Percentiles rank a stretch among this genome's conserved stretches.
phyloP scores from a whole-genome alignment of 2,888 invertebrate species.

The Alcis repandata region DNA sequence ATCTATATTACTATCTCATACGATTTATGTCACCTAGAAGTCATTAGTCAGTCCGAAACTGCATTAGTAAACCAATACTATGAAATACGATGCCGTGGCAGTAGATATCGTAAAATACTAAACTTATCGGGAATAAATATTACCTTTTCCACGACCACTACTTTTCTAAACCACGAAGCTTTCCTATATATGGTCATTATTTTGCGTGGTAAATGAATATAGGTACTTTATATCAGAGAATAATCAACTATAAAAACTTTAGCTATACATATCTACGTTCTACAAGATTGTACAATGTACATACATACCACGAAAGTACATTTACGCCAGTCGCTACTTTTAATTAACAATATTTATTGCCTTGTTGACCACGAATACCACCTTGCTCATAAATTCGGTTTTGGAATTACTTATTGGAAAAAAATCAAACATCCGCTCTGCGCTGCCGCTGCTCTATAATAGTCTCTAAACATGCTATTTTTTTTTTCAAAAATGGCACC shows the following conservation, averaged over 20 bases:
- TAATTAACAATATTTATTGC: not conserved
- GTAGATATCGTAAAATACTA: too few relatives aligned
- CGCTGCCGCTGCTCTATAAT: too few relatives aligned
- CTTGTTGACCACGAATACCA: conserved; percentile 17
- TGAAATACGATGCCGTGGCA: too few relatives aligned
- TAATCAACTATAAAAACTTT: too few relatives aligned
- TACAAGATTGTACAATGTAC: not conserved
- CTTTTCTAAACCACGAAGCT: too few relatives aligned
- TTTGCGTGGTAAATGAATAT: too few relatives aligned
- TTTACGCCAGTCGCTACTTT: not conserved
- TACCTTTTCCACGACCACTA: too few relatives aligned
- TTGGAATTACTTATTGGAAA: not conserved
- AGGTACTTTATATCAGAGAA: too few relatives aligned
- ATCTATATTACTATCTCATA: not conserved
- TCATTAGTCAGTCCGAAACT: not conserved
- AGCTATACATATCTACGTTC: not conserved
- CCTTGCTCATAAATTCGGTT: not conserved
- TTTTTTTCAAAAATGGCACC: too few relatives aligned
- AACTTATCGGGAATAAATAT: too few relatives aligned
- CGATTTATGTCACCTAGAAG: not conserved
- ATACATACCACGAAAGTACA: not conserved
- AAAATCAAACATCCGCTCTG: not conserved
- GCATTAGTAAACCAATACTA: not conserved
- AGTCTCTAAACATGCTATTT: too few relatives aligned
- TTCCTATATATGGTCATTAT: too few relatives aligned